Conservation (phyloP, 2,113 vertebrate genomes). For the Saccopteryx leptura region DNA sequence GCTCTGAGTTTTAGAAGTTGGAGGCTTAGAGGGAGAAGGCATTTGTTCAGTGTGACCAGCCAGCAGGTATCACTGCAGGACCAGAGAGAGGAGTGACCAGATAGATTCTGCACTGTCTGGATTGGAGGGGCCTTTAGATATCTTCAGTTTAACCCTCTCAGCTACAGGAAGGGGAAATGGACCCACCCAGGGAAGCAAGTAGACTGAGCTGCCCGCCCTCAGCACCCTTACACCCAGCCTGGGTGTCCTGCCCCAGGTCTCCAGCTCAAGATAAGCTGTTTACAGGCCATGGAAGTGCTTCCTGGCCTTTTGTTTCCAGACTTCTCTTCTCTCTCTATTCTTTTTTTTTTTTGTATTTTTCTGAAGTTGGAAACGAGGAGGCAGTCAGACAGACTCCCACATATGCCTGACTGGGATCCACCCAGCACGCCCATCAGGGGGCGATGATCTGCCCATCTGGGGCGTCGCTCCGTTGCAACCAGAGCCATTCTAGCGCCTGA, state of each 20-base stretch:
- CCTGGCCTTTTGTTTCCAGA: neutral
- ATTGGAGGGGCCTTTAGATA: neutral
- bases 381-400: too few relatives aligned
- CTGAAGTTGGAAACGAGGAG: too few relatives aligned
- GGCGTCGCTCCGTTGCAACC: too few relatives aligned
- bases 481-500: too few relatives aligned
- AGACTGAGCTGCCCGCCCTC: neutral
- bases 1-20: neutral
- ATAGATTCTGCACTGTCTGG: neutral
- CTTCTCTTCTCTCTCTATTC: neutral
- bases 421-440: too few relatives aligned
- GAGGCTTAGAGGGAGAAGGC: neutral
- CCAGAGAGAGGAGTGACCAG: neutral
- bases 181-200: neutral
- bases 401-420: too few relatives aligned
- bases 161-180: neutral
- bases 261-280: neutral
- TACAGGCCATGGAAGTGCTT: too few relatives aligned
- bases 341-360: too few relatives aligned
- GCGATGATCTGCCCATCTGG: too few relatives aligned
- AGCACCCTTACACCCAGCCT: neutral
- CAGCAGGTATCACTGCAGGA: neutral
- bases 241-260: neutral
- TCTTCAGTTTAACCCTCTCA: neutral
- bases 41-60: neutral